A percentile compares a stretch with the other conserved stretches of the same genome.
These are phyloP conservation scores for Zaprionus lineosus DNA, from an alignment of 2,888 invertebrate species.

Conservation along the genomic window DNA sequence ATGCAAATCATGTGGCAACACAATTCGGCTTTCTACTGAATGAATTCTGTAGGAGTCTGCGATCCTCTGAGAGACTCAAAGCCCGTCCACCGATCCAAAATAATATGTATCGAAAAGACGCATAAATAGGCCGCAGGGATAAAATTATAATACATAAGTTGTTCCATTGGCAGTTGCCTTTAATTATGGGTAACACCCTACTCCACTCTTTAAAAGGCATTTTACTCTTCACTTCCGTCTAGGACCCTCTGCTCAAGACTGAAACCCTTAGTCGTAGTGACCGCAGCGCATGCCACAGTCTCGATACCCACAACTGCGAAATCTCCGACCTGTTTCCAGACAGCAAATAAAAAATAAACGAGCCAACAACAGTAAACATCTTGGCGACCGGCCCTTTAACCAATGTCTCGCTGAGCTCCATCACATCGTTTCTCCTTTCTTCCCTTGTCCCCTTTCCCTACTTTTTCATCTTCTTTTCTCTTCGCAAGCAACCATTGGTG, in stretches of 20 bases:
- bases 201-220: neutral
- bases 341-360: conserved; percentile 35
- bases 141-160: conserved; percentile 78
- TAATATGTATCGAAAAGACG: conserved; percentile 31
- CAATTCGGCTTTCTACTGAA: conserved; percentile 40
- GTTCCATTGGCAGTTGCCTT: conserved; percentile 76
- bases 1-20: conserved; percentile 59
- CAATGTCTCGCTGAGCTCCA: conserved; percentile 28
- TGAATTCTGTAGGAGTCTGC: conserved; percentile 25
- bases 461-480: conserved; percentile 1
- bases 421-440: conserved; percentile 10
- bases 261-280: too few species aligned
- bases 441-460: neutral
- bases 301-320: conserved; percentile 10
- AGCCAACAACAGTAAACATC: conserved; percentile 47
- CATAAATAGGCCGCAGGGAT: conserved; percentile 72
- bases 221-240: neutral
- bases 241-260: too few species aligned
- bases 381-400: conserved; percentile 31
- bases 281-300: conserved; percentile 18
- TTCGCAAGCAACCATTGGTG: conserved; percentile 26
- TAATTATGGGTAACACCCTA: conserved; percentile 48
- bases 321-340: conserved; percentile 42
- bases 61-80: neutral
- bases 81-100: conserved; percentile 29